Evolutionary conservation across 2,888 invertebrate species (phyloP).

Genomic region (Rhagophthalmus giganteus): DNA sequence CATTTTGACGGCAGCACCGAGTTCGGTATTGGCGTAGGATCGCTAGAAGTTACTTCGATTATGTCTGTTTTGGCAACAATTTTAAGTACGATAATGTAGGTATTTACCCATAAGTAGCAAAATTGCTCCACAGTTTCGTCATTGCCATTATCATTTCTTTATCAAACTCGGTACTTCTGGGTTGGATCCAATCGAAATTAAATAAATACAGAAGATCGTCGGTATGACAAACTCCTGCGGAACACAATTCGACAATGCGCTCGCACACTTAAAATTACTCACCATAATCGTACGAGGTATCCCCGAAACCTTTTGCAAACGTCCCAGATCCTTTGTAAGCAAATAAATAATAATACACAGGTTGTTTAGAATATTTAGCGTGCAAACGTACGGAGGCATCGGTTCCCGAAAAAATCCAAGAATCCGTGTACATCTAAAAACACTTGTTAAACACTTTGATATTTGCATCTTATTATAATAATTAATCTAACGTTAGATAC

Average conservation of each 20-base stretch:
- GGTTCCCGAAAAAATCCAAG: constrained; percentile 68
- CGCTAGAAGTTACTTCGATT: constrained; percentile 61
- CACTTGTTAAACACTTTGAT: neutral
- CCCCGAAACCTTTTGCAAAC: constrained; percentile 23
- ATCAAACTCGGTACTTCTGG: constrained; percentile 55
- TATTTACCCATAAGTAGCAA: constrained; percentile 69
- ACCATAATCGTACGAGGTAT: constrained; percentile 64
- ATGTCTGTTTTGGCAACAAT: no score
- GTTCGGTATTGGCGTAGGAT: constrained; percentile 64
- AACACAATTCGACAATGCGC: no score
- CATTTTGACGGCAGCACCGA: constrained; percentile 58
- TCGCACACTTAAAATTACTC: constrained; percentile 35
- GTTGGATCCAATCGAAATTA: constrained; percentile 55
- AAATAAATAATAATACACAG: constrained; percentile 70
- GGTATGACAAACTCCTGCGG: constrained; percentile 79
- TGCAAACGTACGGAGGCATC: constrained; percentile 64
- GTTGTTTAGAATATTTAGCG: constrained; percentile 57
- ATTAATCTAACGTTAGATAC: constrained; percentile 52
- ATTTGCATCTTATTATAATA: no score
- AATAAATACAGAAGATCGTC: constrained; percentile 78
- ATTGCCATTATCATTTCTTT: constrained; percentile 62
- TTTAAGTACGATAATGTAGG: no score
- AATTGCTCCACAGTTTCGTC: constrained; percentile 73
- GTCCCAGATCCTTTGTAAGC: constrained; percentile 68
- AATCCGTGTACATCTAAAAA: constrained; percentile 70